These are phyloP conservation scores for Megastigmus dorsalis DNA, from an alignment of 2,888 invertebrate genomes.

Conservation along the genomic window DNA sequence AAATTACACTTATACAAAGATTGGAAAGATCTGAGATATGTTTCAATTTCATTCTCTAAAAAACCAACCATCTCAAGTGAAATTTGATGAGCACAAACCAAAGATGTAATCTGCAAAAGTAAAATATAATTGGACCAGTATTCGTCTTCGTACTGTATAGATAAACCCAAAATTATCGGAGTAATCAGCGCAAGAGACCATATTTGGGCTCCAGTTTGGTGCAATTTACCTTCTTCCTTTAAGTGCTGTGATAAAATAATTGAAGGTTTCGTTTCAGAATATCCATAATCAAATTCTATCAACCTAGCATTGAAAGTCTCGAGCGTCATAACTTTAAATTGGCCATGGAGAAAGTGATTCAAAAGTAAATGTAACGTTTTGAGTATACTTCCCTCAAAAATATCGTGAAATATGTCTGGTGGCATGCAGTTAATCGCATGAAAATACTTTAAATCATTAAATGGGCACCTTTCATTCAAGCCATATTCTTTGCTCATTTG, in stretches of 20 bases:
- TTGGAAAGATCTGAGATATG: background rate
- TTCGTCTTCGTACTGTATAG: background rate
- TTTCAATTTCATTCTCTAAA: constrained; percentile 11
- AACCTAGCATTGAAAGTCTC: constrained; percentile 19
- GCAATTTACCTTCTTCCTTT: background rate
- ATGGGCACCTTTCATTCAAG: background rate
- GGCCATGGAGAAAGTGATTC: background rate
- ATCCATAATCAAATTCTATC: constrained; percentile 21
- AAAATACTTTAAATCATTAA: constrained; percentile 10
- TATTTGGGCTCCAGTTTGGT: constrained; percentile 26
- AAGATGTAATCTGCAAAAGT: constrained; percentile 15
- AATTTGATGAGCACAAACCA: constrained; percentile 10
- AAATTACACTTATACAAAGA: background rate
- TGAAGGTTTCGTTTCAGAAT: constrained; percentile 24
- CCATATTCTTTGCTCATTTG: constrained; percentile 5
- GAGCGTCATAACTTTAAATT: constrained; percentile 11
- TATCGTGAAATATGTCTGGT: constrained; percentile 28
- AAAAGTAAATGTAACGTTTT: constrained; percentile 2
- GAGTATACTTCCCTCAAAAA: background rate
- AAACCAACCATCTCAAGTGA: background rate
- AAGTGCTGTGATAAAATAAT: constrained; percentile 7
- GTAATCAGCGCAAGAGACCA: constrained; percentile 9
- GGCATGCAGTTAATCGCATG: constrained; percentile 13
- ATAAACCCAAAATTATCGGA: constrained; percentile 17
- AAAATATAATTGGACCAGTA: constrained; percentile 19